Base-by-base conservation (phyloP, 2,113 vertebrate genomes). In the Terrapene triunguis region DNA sequence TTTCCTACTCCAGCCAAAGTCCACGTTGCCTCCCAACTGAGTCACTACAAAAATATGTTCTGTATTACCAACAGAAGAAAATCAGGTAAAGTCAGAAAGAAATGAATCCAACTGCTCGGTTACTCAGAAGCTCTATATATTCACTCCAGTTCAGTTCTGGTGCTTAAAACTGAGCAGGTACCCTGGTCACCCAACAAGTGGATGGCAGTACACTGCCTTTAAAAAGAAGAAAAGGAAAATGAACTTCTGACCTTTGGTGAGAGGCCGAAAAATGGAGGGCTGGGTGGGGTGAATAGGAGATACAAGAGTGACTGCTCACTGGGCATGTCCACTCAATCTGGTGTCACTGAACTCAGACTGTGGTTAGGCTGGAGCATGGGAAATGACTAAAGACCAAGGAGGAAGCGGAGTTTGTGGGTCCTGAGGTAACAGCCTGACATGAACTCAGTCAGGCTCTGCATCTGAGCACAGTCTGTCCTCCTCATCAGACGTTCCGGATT, bases 61-160 rank as follows among this genome's bases (percentile, higher is more conserved):
- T 21, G 14, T 95, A 85, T 94, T 97, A 88, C 80, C 95, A 89
- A 72, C 84, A 89, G 92, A 92, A 92, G n/a, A 83, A 47, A 96
- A 89, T 86, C 72, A 55, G 93, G 81, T 53, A 84, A 85, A 93
- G 89, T 84, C 48, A 22, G 78, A 85, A 78, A 92, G 54, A 89
- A 89, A 89, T 94, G 85, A 96, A 87, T 59, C 32, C 79, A 80
- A 5, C 9, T 29, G 29, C 69, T 95, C 55, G 94, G 91, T 93
- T 78, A 69, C 95, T 93, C 48, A 87, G 35, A 44, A 78, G 22
- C 25, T 78, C 25, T 78, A 14, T 14, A 25, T 44, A 47, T 14
- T 47, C 12, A 78, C 11, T 78, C 65, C 65, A 38, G n/a, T 22
- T 72, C 9, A 72, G n/a, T 38, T 72, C 25, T 78, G 74, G 48